Base-by-base conservation (phyloP, 2,888 invertebrate genomes). In the Nomada hirtipes region DNA sequence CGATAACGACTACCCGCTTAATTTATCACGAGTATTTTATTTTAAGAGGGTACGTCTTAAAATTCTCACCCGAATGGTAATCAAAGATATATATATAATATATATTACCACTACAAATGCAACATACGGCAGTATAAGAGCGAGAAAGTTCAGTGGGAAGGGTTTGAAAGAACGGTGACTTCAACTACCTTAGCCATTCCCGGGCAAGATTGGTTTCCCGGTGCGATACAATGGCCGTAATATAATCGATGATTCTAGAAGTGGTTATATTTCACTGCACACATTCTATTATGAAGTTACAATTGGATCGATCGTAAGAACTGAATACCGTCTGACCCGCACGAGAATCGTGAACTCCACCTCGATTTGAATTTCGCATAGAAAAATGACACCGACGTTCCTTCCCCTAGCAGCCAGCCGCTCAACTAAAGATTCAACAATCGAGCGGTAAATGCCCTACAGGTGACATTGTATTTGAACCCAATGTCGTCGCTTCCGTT, bases 291-390 rank as follows among this genome's bases (percentile, higher is more conserved):
- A 44, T 44, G 13, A 71, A 52, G 52, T 80, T 67, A 67, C 57
- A 23, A 74, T 71, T 59, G 55, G 67, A 80, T 80, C 76, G 80
- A 80, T 80, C 71, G 63, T 44, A 29, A 55, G n/a, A 69, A 79
- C 50, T 15, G 59, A 77, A 69, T 36, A 70, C 55, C 60, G 77
- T 50, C 29, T 20, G 68, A 71, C 57, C 63, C 69, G 53, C 73
- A n/a, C 67, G 59, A 57, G 60, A 44, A 36, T 4, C 63, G 60
- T 52, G 50, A 77, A 65, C 72, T 44, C 59, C 57, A 53, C 42
- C 47, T 69, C 53, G 67, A 72, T 76, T 82, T 76, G 68, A 82
- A 82, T 76, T 76, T 60, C 50, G 44, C 50, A 36, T 53, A 71
- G 67, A 80, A 75, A 81, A 72, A 72, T 76, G 2, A 11, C 44